Evolutionary conservation across 2,888 invertebrate genomes (phyloP), one percentile per base, ranked within the genome.

Genomic region (Drosophila falleni): DNA sequence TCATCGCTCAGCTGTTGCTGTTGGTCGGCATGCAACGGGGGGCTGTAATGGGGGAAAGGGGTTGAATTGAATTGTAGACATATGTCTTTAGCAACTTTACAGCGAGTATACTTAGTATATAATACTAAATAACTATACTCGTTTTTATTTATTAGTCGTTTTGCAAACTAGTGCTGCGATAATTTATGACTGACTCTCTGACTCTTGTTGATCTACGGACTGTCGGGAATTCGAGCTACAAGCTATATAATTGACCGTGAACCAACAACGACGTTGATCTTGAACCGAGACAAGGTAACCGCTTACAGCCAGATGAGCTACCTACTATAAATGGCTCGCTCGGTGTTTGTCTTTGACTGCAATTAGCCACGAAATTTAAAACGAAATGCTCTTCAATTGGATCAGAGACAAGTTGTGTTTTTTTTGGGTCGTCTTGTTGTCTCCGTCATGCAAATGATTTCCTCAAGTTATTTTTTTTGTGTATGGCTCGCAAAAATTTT

Each of bases 1-100:
- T 88, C 92, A 92, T 92, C 86, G 89, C 91, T 90, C 90, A 84
- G 83, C 79, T 67, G 81, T 72, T 63, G 81, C 69, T 63, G 61
- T 59, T 49, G 69, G 23, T 59, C 71, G 71, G 74, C 87, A 83
- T 83, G 76, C 87, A 83, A 81, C 16, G 37, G 15, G 15, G 13
- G 37, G 13, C 26, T 59, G 37, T 4, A 49, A 1, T 0, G 4
- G 11, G 4, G 11, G 4, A 42, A 23, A n/a, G 33, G 33, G n/a
- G 5, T 10, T n/a, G n/a, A 19, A 5, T 15, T 15, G 19, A 31
- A 46, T 41, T 55, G 44, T 47, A 41, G 33, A 35, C 8, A 54
- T 19, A 47, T 59, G 41, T 16, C 10, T 11, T 62, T 47, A 62
- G 56, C 73, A 58, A 56, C 4, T 23, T 26, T 26, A 42, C 42